Evolutionary conservation across 1,140 invertebrate species (phyloP).

Genomic region (Alviniconcha marisindica): DNA sequence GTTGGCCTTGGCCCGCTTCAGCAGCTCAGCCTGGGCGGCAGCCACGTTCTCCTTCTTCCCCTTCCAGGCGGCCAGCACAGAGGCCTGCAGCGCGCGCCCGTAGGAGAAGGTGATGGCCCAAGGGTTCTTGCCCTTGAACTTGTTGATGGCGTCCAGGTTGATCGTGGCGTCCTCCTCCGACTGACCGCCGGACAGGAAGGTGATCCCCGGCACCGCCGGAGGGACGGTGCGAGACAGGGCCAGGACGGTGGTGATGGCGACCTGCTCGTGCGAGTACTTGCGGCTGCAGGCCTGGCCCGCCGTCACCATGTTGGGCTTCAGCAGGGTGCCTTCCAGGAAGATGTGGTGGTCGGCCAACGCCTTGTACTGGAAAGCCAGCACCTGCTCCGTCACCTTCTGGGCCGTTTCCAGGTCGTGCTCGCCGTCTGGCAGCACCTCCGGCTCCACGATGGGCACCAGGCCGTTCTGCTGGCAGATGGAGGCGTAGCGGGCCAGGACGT

Average conservation of each 20-base stretch:
- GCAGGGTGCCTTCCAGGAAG: conserved; percentile 97
- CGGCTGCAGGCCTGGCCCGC: conserved; percentile 86
- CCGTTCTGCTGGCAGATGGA: conserved; percentile 92
- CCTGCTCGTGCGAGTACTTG: conserved; percentile 85
- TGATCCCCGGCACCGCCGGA: conserved; percentile 87
- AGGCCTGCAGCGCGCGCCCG: conserved; percentile 91
- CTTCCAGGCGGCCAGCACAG: conserved; percentile 93
- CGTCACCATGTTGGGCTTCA: conserved; percentile 99
- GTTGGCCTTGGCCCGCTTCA: conserved; percentile 89
- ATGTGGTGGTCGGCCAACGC: conserved; percentile 98
- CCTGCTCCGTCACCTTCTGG: conserved; percentile 82
- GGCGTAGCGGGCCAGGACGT: conserved; percentile 97
- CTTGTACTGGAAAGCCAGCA: conserved; percentile 97
- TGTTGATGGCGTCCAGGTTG: conserved; percentile 96
- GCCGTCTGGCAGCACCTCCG: conserved; percentile 93
- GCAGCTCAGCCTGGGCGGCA: conserved; percentile 90
- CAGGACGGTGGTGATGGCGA: conserved; percentile 89
- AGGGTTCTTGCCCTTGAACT: conserved; percentile 85
- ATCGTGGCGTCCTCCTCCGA: conserved; percentile 97
- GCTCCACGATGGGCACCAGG: conserved; percentile 95
- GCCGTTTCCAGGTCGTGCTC: conserved; percentile 94
- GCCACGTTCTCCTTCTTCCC: conserved; percentile 91
- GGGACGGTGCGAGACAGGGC: conserved; percentile 93
- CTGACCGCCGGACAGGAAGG: conserved; percentile 97
- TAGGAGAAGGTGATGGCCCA: conserved; percentile 98